phyloP scores from a whole-genome alignment of 2,113 vertebrate species.

The Furnarius figulus region DNA sequence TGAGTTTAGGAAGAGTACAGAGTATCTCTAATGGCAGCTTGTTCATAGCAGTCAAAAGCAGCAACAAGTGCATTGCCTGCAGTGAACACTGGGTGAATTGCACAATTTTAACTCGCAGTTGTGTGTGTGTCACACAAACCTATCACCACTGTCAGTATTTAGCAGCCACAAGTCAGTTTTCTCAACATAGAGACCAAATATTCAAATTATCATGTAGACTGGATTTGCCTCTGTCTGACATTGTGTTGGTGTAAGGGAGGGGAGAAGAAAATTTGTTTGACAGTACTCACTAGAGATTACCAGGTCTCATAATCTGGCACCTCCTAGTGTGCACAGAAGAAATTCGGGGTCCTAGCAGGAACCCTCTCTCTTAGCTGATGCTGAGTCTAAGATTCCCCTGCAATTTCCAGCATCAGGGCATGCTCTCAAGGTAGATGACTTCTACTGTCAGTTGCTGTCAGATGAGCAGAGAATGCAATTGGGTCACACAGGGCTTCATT shows the following conservation, averaged over 20 bases:
- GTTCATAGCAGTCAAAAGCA: not conserved
- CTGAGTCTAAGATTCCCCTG: not conserved
- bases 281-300: not conserved
- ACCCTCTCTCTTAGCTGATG: not conserved
- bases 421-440: not conserved
- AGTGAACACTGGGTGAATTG: not conserved
- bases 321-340: accelerated
- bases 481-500: slow-evolving; percentile 18
- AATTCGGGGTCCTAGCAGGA: not conserved
- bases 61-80: not conserved
- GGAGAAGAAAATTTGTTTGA: not conserved
- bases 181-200: not conserved
- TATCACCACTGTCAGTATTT: not conserved
- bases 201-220: not conserved
- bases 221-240: not conserved
- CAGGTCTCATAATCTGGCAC: not conserved
- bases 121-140: not conserved
- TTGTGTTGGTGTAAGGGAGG: not conserved
- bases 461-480: not conserved
- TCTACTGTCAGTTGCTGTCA: not conserved
- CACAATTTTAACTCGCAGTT: not conserved
- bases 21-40: not conserved
- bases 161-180: not conserved
- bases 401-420: not conserved
- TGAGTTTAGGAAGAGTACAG: not conserved